A percentile compares a stretch with the other conserved stretches of the same genome.
These are phyloP conservation scores for Metopia argyrocephala DNA, from an alignment of 2,888 invertebrate genomes.

Conservation along the genomic window DNA sequence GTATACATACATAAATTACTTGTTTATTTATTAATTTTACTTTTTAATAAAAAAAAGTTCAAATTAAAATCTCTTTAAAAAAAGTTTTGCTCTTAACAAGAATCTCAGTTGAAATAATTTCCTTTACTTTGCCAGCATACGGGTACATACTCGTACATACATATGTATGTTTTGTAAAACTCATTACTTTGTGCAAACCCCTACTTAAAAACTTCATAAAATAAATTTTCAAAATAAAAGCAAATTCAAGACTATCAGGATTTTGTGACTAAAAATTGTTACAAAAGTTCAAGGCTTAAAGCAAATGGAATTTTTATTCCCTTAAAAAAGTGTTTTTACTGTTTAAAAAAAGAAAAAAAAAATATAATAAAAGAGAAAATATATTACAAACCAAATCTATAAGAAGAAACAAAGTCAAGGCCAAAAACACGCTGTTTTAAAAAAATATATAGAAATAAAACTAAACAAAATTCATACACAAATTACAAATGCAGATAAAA, in stretches of 20 bases:
- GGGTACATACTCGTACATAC: too few species aligned
- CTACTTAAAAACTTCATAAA: too few species aligned
- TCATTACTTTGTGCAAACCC: too few species aligned
- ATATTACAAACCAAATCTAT: conserved; percentile 1
- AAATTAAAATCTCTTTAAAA: too few species aligned
- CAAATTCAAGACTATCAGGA: background rate
- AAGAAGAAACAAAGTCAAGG: conserved; percentile 42
- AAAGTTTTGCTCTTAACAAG: too few species aligned
- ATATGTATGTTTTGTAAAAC: too few species aligned
- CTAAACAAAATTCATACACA: background rate
- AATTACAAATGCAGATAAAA: background rate
- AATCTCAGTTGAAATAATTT: too few species aligned
- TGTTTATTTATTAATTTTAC: too few species aligned
- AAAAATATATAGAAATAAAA: background rate
- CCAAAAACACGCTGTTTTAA: too few species aligned
- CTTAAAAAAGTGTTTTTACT: background rate
- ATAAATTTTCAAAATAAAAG: background rate
- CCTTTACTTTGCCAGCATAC: too few species aligned
- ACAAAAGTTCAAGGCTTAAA: conserved; percentile 45
- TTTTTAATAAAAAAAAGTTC: too few species aligned
- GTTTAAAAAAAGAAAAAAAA: background rate
- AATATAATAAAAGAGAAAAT: background rate
- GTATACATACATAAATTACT: too few species aligned
- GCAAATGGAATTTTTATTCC: background rate
- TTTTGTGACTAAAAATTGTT: background rate